Percentiles rank a stretch among this genome's conserved stretches.
phyloP scores from a whole-genome alignment of 1,140 invertebrate genomes.

The Diuraphis noxia region DNA sequence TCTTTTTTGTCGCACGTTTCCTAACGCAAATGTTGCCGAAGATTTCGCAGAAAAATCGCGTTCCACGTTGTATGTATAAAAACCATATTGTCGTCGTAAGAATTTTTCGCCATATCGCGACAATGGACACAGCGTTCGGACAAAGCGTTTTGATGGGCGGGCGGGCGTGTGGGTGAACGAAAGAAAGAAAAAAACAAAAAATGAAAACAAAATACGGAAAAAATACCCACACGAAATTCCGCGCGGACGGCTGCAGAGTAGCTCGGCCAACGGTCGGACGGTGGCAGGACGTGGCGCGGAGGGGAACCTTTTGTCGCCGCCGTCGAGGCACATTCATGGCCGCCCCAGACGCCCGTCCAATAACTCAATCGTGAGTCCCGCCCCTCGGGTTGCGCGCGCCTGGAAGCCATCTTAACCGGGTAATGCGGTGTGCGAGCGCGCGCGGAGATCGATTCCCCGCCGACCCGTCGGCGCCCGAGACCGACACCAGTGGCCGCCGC shows the following conservation, averaged over 20 bases:
- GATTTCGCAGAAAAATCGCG: not conserved
- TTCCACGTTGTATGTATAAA: not conserved
- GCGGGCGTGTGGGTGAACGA: not conserved
- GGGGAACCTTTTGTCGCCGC: constrained; percentile 32
- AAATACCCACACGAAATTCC: constrained; percentile 40
- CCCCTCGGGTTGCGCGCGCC: constrained; percentile 45
- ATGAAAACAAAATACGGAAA: not conserved
- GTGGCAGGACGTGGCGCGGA: not conserved
- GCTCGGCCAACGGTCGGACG: not conserved
- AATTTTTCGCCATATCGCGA: not conserved
- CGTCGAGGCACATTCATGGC: constrained; percentile 46
- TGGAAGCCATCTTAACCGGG: constrained; percentile 49
- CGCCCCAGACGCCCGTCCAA: constrained; percentile 32
- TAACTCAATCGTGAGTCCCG: constrained; percentile 30
- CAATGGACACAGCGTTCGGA: not conserved
- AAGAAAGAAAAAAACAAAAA: not conserved
- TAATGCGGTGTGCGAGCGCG: not conserved
- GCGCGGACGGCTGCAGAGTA: not conserved
- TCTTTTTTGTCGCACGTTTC: not conserved
- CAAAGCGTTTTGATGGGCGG: not conserved
- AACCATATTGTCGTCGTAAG: constrained; percentile 11
- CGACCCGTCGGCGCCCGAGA: not conserved
- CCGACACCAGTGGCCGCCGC: not conserved
- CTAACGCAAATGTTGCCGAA: not conserved
- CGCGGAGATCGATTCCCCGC: constrained; percentile 26